A percentile compares a stretch with the other conserved stretches of the same genome.
Conservation (phyloP, 2,113 vertebrate species). For the Tauraco erythrolophus region DNA sequence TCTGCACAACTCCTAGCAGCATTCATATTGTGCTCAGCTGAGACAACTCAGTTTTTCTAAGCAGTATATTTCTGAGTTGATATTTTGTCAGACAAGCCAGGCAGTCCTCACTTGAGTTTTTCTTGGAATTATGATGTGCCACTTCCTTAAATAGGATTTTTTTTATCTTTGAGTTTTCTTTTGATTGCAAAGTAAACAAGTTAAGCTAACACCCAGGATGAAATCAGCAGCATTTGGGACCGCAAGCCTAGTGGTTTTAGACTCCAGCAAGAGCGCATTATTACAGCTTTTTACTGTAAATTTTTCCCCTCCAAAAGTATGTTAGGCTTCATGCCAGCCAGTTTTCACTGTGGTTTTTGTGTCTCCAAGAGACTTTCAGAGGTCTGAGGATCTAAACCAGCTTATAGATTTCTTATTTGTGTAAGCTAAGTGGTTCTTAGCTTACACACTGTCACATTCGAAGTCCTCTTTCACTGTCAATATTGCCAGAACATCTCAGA, state of each 20-base stretch:
- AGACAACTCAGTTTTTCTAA: neutral
- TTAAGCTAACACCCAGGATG: neutral
- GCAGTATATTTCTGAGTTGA: neutral
- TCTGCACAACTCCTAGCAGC: neutral
- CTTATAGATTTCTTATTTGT: neutral
- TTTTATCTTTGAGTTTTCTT: neutral
- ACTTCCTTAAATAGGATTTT: neutral
- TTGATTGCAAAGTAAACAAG: conserved; percentile 4
- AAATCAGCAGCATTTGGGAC: conserved; percentile 2
- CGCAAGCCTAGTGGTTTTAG: neutral
- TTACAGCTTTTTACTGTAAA: neutral
- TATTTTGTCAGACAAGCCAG: neutral
- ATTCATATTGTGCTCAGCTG: neutral
- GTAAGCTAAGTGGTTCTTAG: neutral
- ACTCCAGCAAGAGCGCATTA: neutral
- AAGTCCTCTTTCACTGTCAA: neutral
- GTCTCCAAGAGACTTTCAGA: neutral
- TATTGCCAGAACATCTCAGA: neutral
- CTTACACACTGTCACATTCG: neutral
- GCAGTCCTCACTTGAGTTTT: neutral
- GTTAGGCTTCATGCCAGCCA: neutral
- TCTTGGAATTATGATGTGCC: neutral
- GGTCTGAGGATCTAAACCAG: neutral
- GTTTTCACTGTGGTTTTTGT: neutral
- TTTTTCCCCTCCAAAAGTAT: neutral